Evolutionary conservation across 2,888 invertebrate genomes (phyloP).

Genomic region (Tortricodes alternella): DNA sequence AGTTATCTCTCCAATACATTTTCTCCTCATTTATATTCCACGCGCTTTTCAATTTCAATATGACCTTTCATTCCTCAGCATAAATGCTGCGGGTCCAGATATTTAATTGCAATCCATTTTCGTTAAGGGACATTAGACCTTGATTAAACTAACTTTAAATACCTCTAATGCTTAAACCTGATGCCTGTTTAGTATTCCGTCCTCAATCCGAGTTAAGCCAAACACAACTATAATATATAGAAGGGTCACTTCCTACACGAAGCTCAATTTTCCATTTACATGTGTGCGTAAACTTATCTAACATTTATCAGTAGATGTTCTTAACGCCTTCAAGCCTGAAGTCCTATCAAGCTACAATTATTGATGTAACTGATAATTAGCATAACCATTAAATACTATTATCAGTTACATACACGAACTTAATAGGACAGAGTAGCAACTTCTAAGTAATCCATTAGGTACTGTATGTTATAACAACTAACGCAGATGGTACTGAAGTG

Average conservation of each 20-base stretch:
- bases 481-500: background rate
- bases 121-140: conserved; percentile 13
- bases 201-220: background rate
- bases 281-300: too few relatives aligned
- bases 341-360: too few relatives aligned
- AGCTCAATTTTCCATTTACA: too few relatives aligned
- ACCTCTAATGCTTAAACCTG: background rate
- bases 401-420: too few relatives aligned
- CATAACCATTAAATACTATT: too few relatives aligned
- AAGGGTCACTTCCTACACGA: too few relatives aligned
- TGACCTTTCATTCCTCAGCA: conserved; percentile 18
- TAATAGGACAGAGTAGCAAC: too few relatives aligned
- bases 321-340: too few relatives aligned
- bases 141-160: background rate
- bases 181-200: background rate
- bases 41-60: conserved; percentile 6
- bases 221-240: background rate
- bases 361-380: too few relatives aligned
- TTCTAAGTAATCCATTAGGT: too few relatives aligned
- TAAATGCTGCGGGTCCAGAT: background rate
- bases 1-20: conserved; percentile 13
- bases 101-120: conserved; percentile 14
- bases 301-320: too few relatives aligned
- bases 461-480: too few relatives aligned
- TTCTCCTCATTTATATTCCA: conserved; percentile 25